Evolutionary conservation across 2,888 invertebrate genomes (phyloP).

Genomic region (Arctia plantaginis): DNA sequence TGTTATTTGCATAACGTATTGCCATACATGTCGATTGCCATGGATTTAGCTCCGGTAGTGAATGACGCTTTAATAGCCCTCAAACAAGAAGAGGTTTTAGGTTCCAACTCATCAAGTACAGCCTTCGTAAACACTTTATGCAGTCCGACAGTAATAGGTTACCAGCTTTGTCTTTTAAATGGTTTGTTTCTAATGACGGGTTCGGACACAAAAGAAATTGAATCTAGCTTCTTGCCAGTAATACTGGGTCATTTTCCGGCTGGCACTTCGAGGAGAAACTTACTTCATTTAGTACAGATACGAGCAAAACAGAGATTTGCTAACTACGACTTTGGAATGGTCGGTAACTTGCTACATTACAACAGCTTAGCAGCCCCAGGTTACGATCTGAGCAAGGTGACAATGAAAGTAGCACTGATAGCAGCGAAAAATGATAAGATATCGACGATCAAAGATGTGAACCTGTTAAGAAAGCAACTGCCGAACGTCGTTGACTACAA

Average conservation of each 20-base stretch:
- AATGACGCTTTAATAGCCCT: constrained; percentile 32
- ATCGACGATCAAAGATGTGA: constrained; percentile 56
- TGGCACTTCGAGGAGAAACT: constrained; percentile 60
- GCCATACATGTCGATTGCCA: constrained; percentile 14
- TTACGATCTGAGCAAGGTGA: constrained; percentile 62
- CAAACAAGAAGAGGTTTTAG: constrained; percentile 41
- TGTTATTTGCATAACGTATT: constrained; percentile 48
- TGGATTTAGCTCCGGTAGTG: constrained; percentile 39
- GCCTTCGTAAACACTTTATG: constrained; percentile 48
- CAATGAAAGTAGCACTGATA: constrained; percentile 54
- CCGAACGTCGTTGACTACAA: constrained; percentile 55
- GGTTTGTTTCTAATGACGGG: constrained; percentile 49
- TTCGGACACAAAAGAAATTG: constrained; percentile 48
- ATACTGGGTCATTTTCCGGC: constrained; percentile 60
- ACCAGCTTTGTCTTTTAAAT: constrained; percentile 47
- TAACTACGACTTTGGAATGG: constrained; percentile 61
- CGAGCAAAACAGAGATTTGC: constrained; percentile 51
- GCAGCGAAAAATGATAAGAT: constrained; percentile 60
- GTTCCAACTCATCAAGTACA: constrained; percentile 40
- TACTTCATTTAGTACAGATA: constrained; percentile 61
- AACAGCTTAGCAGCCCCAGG: constrained; percentile 52
- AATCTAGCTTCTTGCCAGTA: constrained; percentile 49
- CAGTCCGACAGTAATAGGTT: constrained; percentile 40
- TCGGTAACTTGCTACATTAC: constrained; percentile 55
- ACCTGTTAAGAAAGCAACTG: constrained; percentile 43